Base-by-base conservation (phyloP, 1,140 invertebrate genomes). In the Apis laboriosa region DNA sequence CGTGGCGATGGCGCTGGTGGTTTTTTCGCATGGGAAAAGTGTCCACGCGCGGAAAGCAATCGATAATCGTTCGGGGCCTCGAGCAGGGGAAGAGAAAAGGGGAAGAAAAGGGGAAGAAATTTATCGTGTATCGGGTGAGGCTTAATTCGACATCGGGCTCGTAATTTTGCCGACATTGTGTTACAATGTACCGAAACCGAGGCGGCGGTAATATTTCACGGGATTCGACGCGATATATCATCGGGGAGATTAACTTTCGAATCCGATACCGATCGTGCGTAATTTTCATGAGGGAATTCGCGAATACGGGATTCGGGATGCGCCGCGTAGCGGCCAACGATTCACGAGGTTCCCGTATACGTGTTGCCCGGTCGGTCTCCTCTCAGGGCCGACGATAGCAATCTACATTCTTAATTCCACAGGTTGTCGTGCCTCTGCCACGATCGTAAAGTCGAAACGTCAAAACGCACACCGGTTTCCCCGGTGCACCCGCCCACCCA, bases 321-420 rank as follows among this genome's bases (percentile, higher is more conserved):
- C 85, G 61, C 67, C 64, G 55, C 58, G 73, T 80, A 55, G 49
- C 64, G 61, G 43, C 51, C 68, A n/a, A 24, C 75, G 76, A 84
- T 83, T 87, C 86, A 63, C 84, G 80, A 78, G 84, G 63, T 13
- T 9, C 1, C 53, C 5, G 70, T 66, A 49, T 80, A 80, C 67
- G 80, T 74, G 34, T 43, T 43, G 67, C 58, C 17, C 70, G 85
- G 68, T 76, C 8, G 55, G 34, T 43, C 34, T 43, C 34, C 34
- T 43, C 19, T 43, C 61, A 72, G 67, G 55, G 34, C 53, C 77
- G 77, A 80, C 86, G 87, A 89, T 89, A 88, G 85, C 88, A 80
- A 91, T 91, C 90, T 91, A 90, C 89, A 90, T 91, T 86, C 87
- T 90, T 90, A 89, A 89, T 90, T 89, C 88, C 86, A 82, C 84